Percentiles rank a stretch among this genome's conserved stretches.
phyloP scores from a whole-genome alignment of 1,140 invertebrate species.

The Conus ventricosus region DNA sequence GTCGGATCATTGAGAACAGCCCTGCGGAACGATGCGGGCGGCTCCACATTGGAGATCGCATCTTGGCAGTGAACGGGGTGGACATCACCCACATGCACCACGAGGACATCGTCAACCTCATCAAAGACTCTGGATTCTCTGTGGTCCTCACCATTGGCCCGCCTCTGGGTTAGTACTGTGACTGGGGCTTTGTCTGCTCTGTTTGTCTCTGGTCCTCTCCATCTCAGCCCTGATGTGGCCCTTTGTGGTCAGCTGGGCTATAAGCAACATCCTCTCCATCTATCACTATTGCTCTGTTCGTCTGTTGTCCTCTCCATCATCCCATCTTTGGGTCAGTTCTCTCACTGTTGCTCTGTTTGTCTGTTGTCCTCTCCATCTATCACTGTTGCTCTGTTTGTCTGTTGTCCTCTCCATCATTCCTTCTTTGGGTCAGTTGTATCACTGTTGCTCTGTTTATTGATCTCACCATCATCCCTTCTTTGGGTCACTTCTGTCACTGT shows the following conservation, averaged over 20 bases:
- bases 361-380: background rate
- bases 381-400: conserved; percentile 1
- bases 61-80: conserved; percentile 95
- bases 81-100: conserved; percentile 94
- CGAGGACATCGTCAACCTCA: conserved; percentile 95
- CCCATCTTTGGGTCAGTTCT: too few relatives aligned
- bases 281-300: background rate
- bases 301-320: background rate
- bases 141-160: conserved; percentile 91
- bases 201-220: background rate
- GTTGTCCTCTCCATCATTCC: background rate
- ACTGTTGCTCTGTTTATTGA: too few relatives aligned
- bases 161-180: conserved; percentile 60
- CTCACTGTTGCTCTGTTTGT: too few relatives aligned
- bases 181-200: background rate
- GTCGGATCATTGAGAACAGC: conserved; percentile 94
- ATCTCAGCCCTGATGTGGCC: too few relatives aligned
- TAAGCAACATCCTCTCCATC: background rate
- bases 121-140: conserved; percentile 93
- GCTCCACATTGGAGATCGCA: conserved; percentile 95
- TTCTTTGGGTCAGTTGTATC: background rate
- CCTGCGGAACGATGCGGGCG: conserved; percentile 94
- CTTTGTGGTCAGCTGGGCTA: too few relatives aligned
- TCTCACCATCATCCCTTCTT: conserved; percentile 82
- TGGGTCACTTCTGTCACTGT: conserved; percentile 48